Base-by-base conservation (phyloP, 2,888 invertebrate genomes). In the Tiliacea citrago region DNA sequence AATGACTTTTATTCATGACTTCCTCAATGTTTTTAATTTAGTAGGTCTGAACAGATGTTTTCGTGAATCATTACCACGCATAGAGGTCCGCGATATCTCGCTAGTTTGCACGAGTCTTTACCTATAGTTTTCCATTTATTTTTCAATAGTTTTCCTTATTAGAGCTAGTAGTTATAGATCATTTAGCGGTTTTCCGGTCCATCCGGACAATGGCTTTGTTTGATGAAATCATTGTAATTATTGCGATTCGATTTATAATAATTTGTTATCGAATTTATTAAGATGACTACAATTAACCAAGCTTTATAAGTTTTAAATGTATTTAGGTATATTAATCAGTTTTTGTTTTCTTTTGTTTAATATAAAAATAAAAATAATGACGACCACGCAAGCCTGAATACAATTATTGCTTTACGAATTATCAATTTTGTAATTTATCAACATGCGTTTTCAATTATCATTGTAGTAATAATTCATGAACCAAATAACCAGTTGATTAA, bases 131-230 rank as follows among this genome's bases (percentile, higher is more conserved):
- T 35, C 2, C 35, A 35, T n/a, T n/a, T n/a, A 66, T 10, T 60
- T 45, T 16, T 70, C 8, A 13, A 39, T 55, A 16, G 35, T 45
- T 81, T 76, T 80, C 76, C 81, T 42, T n/a, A 51, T 35, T 21
- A n/a, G 0, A 4, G 10, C 21, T n/a, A 35, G 16, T n/a, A 16
- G 16, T 63, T 75, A 49, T 29, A 58, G 16, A 63, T 63, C 49
- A 68, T 57, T 60, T 21, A 16, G 68, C 29, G 76, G 81, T 80
- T 81, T 80, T 68, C 81, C 55, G 67, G 60, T 68, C 5, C 51
- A 71, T 39, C 53, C 18, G 24, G n/a, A 75, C 65, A 71, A 51
- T 67, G 55, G 57, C 63, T 51, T 68, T 55, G 67, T 70, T 47
- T 68, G 13, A 57, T 77, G n/a, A 39, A 39, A 61, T 35, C 0